Conservation (phyloP, 2,888 invertebrate species). For the Zaprionus obscuricornis region DNA sequence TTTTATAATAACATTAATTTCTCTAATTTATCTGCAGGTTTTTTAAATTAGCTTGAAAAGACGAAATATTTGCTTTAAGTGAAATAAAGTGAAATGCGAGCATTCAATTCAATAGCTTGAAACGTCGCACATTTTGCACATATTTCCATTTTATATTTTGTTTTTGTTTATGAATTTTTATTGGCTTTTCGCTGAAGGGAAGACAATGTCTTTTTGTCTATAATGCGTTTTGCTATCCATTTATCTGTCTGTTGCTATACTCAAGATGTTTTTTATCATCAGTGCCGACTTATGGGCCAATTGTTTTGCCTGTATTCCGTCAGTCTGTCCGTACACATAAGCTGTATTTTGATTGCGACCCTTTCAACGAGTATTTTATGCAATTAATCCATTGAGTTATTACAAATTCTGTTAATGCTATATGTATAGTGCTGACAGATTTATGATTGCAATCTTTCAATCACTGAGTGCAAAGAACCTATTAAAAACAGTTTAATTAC, state of each 20-base stretch:
- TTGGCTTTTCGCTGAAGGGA: constrained; percentile 23
- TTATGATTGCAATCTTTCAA: constrained; percentile 10
- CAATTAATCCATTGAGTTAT: constrained; percentile 41
- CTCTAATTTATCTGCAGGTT: too few relatives aligned
- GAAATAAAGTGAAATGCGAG: too few relatives aligned
- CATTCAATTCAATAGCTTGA: constrained; percentile 2
- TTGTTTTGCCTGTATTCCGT: background rate
- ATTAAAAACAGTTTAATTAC: background rate
- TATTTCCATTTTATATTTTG: constrained; percentile 5
- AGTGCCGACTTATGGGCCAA: constrained; percentile 33
- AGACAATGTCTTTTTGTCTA: constrained; percentile 41
- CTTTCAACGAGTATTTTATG: constrained; percentile 34
- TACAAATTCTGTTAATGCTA: constrained; percentile 17
- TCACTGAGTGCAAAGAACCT: constrained; percentile 13
- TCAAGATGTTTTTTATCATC: constrained; percentile 49
- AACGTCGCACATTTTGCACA: constrained; percentile 7
- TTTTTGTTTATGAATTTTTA: constrained; percentile 44
- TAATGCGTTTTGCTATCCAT: constrained; percentile 38
- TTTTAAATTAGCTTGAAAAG: too few relatives aligned
- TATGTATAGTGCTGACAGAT: constrained; percentile 30
- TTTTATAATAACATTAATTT: too few relatives aligned
- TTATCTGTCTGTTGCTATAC: constrained; percentile 12
- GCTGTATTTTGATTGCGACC: constrained; percentile 24
- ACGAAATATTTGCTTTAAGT: too few relatives aligned
- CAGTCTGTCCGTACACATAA: too few relatives aligned